Evolutionary conservation across 2,113 vertebrate species (phyloP).

Genomic region (Ginglymostoma cirratum): DNA sequence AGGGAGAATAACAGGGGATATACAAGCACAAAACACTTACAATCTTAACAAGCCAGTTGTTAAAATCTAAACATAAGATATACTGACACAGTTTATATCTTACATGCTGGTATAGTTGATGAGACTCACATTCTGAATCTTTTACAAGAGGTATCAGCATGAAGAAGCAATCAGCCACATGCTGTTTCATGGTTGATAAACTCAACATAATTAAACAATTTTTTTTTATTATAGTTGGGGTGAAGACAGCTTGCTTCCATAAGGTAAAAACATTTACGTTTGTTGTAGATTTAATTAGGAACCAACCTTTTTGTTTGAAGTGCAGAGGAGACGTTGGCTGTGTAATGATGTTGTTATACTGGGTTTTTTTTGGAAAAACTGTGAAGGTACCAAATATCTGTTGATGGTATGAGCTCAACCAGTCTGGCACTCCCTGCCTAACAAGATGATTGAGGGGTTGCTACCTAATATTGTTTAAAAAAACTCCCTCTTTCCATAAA

Average conservation of each 20-base stretch:
- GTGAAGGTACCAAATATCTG: not conserved
- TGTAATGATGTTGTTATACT: not conserved
- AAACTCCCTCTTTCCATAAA: not conserved
- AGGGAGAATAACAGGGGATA: not conserved
- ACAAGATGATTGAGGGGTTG: not conserved
- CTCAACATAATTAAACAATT: not conserved
- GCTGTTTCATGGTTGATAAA: conserved; percentile 6
- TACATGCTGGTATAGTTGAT: not conserved
- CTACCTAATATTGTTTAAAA: not conserved
- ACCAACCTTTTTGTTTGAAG: not conserved
- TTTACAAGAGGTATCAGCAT: not conserved
- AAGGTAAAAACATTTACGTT: not conserved
- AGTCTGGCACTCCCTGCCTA: not conserved
- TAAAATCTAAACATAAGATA: conserved; percentile 21
- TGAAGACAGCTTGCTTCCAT: not conserved
- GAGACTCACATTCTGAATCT: not conserved
- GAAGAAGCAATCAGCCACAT: not conserved
- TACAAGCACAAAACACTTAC: not conserved
- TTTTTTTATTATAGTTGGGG: conserved; percentile 12
- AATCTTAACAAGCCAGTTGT: conserved; percentile 22
- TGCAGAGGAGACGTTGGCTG: not conserved
- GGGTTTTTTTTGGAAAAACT: not conserved
- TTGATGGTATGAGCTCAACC: not conserved
- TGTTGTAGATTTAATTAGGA: not conserved
- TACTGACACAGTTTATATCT: not conserved